Evolutionary conservation across 2,888 invertebrate species (phyloP), one percentile per base, ranked within the genome.

Genomic region (Oscheius sp.): DNA sequence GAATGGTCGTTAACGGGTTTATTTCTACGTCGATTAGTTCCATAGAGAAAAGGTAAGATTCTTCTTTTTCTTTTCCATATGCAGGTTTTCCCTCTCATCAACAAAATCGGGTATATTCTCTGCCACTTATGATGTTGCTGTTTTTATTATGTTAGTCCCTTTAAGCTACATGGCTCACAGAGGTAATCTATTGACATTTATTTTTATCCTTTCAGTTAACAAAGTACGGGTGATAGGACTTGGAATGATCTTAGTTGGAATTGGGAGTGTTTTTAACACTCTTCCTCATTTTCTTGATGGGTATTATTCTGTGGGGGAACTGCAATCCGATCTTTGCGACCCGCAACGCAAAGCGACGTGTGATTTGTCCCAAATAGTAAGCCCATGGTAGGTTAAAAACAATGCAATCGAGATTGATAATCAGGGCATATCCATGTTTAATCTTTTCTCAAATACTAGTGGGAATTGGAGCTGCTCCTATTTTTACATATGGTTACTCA

Each of bases 401-500:
- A 32, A 14, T 45, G 8, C 17, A 28, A 33, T 28, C 28, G 22
- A 47, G 4, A 32, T 28, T 5, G 17, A 20, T n/a, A 2, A 30
- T 51, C 20, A 77, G 75, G 44, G 65, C 74, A 2, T 73, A 70
- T n/a, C 62, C 70, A 8, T 30, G 74, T 8, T 63, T 79, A 0
- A 63, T 79, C 0, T 49, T 77, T 0, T 77, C 77, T 8, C 78
- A 79, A 68, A 67, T 76, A 2, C 72, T 79, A 14, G 72, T 77
- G 2, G 78, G 78, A 32, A 70, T 79, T 2, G 78, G 78, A 26
- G 78, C 78, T 0, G 73, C 71, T 32, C 78, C 78, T 12, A 63
- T 79, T 5, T 79, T 79, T 68, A 79, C 78, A 2, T 79, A 77
- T 50, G 78, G 78, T 17, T 77, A 77, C 33, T 75, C 78, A n/a